Percentiles rank a stretch among this genome's conserved stretches.
Conservation (phyloP, 1,140 invertebrate species). For the Bombyx mandarina region DNA sequence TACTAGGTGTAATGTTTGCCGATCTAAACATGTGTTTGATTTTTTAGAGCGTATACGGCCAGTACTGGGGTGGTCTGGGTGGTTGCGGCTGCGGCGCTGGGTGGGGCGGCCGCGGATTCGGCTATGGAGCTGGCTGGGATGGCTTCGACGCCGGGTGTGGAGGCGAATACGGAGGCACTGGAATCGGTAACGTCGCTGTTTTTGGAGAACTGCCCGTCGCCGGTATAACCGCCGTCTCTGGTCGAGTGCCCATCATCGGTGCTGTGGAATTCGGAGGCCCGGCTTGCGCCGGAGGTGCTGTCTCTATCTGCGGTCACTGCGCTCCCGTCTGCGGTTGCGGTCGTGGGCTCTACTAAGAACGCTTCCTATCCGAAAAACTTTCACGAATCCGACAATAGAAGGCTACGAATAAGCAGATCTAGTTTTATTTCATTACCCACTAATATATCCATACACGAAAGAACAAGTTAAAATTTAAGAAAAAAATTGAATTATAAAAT, state of each 20-base stretch:
- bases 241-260: slow-evolving; percentile 13
- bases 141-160: too few relatives aligned
- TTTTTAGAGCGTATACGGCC: slow-evolving; percentile 3
- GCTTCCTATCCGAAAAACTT: not conserved
- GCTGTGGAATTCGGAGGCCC: slow-evolving; percentile 8
- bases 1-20: too few relatives aligned
- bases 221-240: slow-evolving; percentile 12
- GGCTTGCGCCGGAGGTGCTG: slow-evolving; percentile 7
- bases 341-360: slow-evolving; percentile 11
- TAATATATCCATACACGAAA: not conserved
- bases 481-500: too few relatives aligned
- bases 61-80: slow-evolving; percentile 2
- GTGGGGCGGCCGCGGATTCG: not conserved
- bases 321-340: slow-evolving; percentile 13
- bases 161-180: slow-evolving; percentile 18
- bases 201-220: slow-evolving; percentile 36
- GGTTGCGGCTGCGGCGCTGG: slow-evolving; percentile 3
- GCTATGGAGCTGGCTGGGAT: not conserved
- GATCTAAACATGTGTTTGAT: not conserved
- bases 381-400: not conserved
- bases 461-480: too few relatives aligned
- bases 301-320: slow-evolving; percentile 8
- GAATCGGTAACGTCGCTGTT: slow-evolving; percentile 32
- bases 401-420: not conserved
- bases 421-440: not conserved